phyloP scores from a whole-genome alignment of 2,113 vertebrate species.

The Poecilia latipinna region DNA sequence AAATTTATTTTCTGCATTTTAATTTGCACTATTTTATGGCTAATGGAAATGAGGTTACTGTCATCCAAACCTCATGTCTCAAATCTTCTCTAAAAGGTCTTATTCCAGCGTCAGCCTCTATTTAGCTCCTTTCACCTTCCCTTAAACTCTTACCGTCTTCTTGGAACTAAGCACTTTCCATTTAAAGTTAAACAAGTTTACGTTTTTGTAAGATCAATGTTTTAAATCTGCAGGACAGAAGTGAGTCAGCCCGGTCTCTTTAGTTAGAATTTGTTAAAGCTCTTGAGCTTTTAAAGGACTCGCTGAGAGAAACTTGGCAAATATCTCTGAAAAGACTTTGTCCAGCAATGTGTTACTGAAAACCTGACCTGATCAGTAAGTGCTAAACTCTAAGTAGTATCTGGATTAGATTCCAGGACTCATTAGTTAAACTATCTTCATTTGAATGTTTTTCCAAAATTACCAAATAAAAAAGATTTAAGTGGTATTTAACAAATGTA shows the following conservation, averaged over 20 bases:
- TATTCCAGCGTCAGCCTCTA: too few species aligned
- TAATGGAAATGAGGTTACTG: not conserved
- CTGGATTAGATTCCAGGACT: too few species aligned
- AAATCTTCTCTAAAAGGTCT: too few species aligned
- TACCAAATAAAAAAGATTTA: not conserved
- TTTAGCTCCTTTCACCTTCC: too few species aligned
- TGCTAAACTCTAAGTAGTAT: not conserved
- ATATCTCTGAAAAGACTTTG: conserved; percentile 9
- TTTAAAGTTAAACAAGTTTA: not conserved
- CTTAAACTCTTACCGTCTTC: too few species aligned
- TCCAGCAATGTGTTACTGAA: conserved; percentile 5
- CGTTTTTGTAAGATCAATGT: not conserved
- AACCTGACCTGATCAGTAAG: conserved; percentile 1
- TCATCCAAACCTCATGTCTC: not conserved
- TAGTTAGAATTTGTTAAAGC: conserved; percentile 34
- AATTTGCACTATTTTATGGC: too few species aligned
- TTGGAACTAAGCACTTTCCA: too few species aligned
- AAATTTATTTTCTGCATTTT: too few species aligned
- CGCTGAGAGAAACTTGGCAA: not conserved
- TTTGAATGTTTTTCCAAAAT: not conserved
- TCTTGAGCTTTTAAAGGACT: conserved; percentile 51
- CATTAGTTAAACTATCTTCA: too few species aligned
- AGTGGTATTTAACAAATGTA: too few species aligned
- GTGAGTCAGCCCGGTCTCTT: not conserved
- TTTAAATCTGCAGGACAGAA: not conserved